These are phyloP conservation scores for Ceratitis capitata DNA, from an alignment of 1,140 invertebrate genomes.

Conservation along the genomic window DNA sequence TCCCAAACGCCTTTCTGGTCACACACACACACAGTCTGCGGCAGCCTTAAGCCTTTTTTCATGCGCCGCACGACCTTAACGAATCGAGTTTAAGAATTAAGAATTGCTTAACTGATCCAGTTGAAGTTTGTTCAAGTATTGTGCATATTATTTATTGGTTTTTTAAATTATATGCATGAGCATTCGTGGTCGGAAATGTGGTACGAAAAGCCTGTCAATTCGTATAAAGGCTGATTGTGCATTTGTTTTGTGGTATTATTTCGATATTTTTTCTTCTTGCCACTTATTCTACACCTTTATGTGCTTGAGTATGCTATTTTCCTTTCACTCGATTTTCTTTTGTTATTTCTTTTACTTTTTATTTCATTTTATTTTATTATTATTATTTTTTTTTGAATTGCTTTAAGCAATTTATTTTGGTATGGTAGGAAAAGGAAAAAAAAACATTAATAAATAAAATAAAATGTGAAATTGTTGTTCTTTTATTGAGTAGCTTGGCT, in stretches of 20 bases:
- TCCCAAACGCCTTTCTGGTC: background rate
- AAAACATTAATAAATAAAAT: too few species aligned
- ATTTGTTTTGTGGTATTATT: background rate
- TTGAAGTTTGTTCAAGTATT: background rate
- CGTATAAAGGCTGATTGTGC: background rate
- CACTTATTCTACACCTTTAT: background rate
- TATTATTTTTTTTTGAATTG: background rate
- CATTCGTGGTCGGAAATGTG: background rate
- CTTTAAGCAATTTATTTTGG: too few species aligned
- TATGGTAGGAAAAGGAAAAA: background rate
- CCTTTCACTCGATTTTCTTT: background rate
- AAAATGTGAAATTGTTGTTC: background rate
- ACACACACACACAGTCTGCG: background rate
- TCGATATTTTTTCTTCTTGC: background rate
- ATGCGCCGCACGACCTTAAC: conserved; percentile 2
- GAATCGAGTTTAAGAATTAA: conserved; percentile 17
- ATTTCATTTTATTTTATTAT: background rate
- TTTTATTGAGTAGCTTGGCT: background rate
- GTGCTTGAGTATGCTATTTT: background rate
- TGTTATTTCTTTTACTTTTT: background rate
- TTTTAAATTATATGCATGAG: background rate
- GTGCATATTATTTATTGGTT: background rate
- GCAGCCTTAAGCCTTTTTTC: background rate
- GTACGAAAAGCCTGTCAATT: background rate
- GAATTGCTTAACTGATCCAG: background rate